Evolutionary conservation across 2,888 invertebrate genomes (phyloP), one percentile per base, ranked within the genome.

Genomic region (Criorhina ranunculi): DNA sequence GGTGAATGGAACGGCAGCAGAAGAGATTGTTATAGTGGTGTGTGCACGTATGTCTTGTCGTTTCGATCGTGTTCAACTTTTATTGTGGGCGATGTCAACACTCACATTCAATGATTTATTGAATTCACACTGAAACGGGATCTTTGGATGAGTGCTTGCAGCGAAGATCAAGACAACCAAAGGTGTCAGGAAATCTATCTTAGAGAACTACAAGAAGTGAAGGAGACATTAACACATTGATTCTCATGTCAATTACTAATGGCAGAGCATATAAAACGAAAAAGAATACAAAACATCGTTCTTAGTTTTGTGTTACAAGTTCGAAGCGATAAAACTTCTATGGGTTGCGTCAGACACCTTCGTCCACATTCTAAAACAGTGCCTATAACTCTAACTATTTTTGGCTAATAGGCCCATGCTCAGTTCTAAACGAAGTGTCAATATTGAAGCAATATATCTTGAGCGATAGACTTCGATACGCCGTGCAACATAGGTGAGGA

Each of bases 71-170:
- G 82, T 78, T 78, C 53, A 31, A 49, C 17, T 73, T 83, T 83
- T 78, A 51, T 42, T 78, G 78, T 83, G 60, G 78, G 82, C 72
- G 82, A 83, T 78, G 78, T 83, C 82, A 83, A 67, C 72, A 78
- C 73, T 62, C 12, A 17, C 53, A 24, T 19, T 17, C 33, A 55
- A 62, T 78, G 82, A 83, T 73, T 73, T 83, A 83, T 78, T 73
- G 72, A 11, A 55, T 62, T 67, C 35, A 46, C 35, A 67, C 35
- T 8, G 35, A 44, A 73, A 73, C 35, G 44, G 44, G 62, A 73
- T 57, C 53, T 40, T 8, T 11, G 33, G 15, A 31, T 80, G 37
- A 60, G 53, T 73, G 12, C 8, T 37, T 44, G 44, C 19, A 19
- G 40, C 12, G 40, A 53, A 15, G 44, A 17, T 73, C 55, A 62